Evolutionary conservation across 2,113 vertebrate species (phyloP), one percentile per base, ranked within the genome.

Genomic region (Brachyhypopomus occidentalis): DNA sequence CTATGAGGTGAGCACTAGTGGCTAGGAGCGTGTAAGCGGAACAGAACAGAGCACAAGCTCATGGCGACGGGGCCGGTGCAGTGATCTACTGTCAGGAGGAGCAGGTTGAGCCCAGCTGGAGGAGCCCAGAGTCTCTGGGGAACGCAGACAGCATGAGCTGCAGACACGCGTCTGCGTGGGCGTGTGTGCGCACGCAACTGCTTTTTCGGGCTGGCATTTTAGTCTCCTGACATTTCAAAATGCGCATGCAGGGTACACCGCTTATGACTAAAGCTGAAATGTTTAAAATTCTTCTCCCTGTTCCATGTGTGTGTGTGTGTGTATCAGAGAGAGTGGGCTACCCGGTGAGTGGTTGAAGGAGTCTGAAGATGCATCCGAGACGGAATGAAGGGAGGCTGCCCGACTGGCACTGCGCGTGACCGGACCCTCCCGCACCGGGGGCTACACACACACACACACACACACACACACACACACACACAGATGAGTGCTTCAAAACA

Each of bases 281-380:
- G 8, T 14, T 6, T 23, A 4, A n/a, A 5, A 30, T 36, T 67
- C 5, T 4, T 70, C 14, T 14, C 38, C 45, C 38, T 14, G 56
- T 58, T 38, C 30, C 16, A 19, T 41, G 36, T 27, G n/a, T 67
- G 45, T 34, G 48, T 36, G 52, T 9, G 67, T 52, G 75, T 56
- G 56, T n/a, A 2, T 11, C 3, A 30, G 27, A 23, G 64, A 5
- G 25, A 14, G 41, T 9, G 7, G 83, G 55, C 80, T 88, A 97
- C 97, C 96, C 91, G 95, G 92, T 25, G 96, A 95, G 4, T 94
- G 88, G 77, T 89, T 82, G 12, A 94, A 97, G 72, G 93, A 92
- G 82, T 96, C 95, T 0, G 90, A 92, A 8, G 95, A 96, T 70
- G 94, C 94, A 58, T 95, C 94, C 0, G 94, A 96, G 0, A 94